phyloP scores from a whole-genome alignment of 2,888 invertebrate genomes.

The Eupithecia pulchellata region DNA sequence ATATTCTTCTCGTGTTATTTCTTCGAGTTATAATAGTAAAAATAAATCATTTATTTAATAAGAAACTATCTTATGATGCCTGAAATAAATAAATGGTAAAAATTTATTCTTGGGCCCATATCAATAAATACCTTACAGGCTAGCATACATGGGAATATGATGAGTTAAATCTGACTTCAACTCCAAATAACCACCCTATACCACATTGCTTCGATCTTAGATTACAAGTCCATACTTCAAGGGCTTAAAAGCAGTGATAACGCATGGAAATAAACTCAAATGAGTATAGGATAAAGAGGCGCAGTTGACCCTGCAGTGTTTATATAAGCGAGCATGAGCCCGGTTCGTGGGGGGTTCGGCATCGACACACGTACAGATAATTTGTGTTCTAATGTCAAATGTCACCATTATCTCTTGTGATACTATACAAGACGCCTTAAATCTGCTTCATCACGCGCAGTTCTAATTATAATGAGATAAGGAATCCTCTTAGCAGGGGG shows the following conservation, averaged over 20 bases:
- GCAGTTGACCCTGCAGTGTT: constrained; percentile 58
- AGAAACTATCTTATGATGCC: too few relatives aligned
- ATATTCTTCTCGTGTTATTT: not conserved
- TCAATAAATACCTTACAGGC: too few relatives aligned
- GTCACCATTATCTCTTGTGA: constrained; percentile 45
- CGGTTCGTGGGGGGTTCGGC: constrained; percentile 76
- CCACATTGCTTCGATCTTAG: not conserved
- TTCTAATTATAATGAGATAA: constrained; percentile 21
- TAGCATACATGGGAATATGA: too few relatives aligned
- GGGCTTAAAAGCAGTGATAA: constrained; percentile 15
- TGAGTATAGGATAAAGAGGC: constrained; percentile 52
- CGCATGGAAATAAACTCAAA: constrained; percentile 58
- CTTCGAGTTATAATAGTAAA: not conserved
- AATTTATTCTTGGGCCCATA: too few relatives aligned
- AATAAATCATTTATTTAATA: too few relatives aligned
- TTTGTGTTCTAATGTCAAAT: constrained; percentile 48
- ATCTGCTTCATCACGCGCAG: constrained; percentile 9
- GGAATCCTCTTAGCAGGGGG: constrained; percentile 11
- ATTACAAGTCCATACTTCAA: not conserved
- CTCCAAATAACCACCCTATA: not conserved
- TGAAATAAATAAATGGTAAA: too few relatives aligned
- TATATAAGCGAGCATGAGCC: constrained; percentile 76
- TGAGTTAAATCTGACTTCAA: not conserved
- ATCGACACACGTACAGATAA: constrained; percentile 49
- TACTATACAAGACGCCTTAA: constrained; percentile 26